These are phyloP conservation scores for Arnoldichthys spilopterus DNA, from an alignment of 2,797 vertebrate genomes.

Conservation along the genomic window DNA sequence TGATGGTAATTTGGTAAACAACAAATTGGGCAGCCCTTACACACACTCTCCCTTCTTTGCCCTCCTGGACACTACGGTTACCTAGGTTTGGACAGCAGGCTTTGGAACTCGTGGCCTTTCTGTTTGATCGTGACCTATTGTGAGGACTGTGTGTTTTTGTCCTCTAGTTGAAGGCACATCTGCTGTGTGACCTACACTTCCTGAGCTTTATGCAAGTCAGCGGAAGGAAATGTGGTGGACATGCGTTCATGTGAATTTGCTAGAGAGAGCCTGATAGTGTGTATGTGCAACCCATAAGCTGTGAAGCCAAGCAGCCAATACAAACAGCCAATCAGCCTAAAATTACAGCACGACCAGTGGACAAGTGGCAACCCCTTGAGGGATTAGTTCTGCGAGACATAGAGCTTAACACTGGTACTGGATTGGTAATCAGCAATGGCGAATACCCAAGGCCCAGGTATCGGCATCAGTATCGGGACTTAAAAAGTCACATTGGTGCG, in stretches of 20 bases:
- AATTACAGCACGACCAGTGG: too few relatives aligned
- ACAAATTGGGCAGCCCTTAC: too few relatives aligned
- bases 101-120: constrained; percentile 16
- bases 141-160: constrained; percentile 52
- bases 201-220: constrained; percentile 54
- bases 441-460: too few relatives aligned
- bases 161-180: constrained; percentile 56
- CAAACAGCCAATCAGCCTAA: too few relatives aligned
- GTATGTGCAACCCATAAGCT: background rate
- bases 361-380: too few relatives aligned
- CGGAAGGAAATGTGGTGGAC: constrained; percentile 33
- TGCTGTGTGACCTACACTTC: constrained; percentile 63
- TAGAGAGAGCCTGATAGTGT: background rate
- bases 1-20: too few relatives aligned
- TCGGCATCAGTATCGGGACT: too few relatives aligned
- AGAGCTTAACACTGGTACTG: too few relatives aligned
- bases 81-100: constrained; percentile 38
- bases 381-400: too few relatives aligned
- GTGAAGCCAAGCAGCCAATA: too few relatives aligned
- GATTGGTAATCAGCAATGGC: too few relatives aligned
- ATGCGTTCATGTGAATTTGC: constrained; percentile 5
- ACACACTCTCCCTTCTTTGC: background rate
- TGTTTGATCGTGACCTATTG: constrained; percentile 50
- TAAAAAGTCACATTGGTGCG: too few relatives aligned
- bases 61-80: constrained; percentile 12